A percentile compares a stretch with the other conserved stretches of the same genome.
Conservation (phyloP, 2,797 vertebrate species). For the Rhinella marina region DNA sequence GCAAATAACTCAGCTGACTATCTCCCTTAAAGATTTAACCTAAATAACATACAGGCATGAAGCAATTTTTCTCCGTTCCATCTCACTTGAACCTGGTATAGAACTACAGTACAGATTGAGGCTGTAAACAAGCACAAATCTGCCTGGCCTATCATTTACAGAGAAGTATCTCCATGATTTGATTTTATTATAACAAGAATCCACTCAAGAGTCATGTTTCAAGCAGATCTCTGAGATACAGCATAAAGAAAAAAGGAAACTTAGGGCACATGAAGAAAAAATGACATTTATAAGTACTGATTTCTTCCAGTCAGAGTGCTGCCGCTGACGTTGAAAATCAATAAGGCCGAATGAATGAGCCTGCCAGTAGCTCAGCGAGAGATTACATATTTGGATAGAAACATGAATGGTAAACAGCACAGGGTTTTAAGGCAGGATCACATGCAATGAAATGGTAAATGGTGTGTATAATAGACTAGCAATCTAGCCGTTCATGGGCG, state of each 20-base stretch:
- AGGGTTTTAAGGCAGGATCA: constrained; percentile 43
- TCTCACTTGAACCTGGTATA: constrained; percentile 13
- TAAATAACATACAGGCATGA: constrained; percentile 28
- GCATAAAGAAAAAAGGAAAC: constrained; percentile 29
- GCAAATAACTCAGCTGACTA: not conserved
- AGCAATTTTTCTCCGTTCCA: constrained; percentile 11
- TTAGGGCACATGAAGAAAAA: constrained; percentile 37
- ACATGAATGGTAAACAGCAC: constrained; percentile 46
- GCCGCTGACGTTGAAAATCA: constrained; percentile 39
- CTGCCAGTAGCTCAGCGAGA: constrained; percentile 43
- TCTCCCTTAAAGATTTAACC: constrained; percentile 15
- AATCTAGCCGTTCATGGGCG: constrained; percentile 32
- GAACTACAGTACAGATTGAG: not conserved
- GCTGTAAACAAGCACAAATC: constrained; percentile 27
- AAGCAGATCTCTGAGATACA: constrained; percentile 27
- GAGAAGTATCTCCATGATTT: constrained; percentile 35
- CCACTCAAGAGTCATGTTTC: constrained; percentile 34
- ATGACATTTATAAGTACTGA: constrained; percentile 35
- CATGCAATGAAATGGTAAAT: constrained; percentile 49
- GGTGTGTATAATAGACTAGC: constrained; percentile 44
- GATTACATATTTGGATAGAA: constrained; percentile 48
- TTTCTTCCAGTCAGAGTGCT: constrained; percentile 39
- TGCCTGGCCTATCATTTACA: constrained; percentile 29
- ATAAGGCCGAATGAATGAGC: constrained; percentile 43
- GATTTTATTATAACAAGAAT: constrained; percentile 42